Evolutionary conservation across 2,797 vertebrate species (phyloP).

Genomic region (Telmatherina bonti): DNA sequence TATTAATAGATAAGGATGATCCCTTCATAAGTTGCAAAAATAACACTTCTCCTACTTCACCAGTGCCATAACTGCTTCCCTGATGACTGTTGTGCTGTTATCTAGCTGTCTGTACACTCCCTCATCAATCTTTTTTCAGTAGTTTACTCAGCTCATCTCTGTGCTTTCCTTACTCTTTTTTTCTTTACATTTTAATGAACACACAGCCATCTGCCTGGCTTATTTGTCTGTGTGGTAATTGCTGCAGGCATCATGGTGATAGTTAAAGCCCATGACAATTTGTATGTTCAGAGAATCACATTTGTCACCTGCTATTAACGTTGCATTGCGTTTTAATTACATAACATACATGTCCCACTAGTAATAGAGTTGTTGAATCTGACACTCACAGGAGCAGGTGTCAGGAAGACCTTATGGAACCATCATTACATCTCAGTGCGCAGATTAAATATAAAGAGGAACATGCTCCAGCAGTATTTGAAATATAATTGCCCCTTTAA

Average conservation of each 20-base stretch:
- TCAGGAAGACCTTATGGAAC: conserved; percentile 37
- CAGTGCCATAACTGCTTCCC: conserved; percentile 14
- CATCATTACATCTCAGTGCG: conserved; percentile 26
- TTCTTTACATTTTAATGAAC: conserved; percentile 33
- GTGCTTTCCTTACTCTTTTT: not conserved
- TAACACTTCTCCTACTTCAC: conserved; percentile 19
- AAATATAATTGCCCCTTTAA: conserved; percentile 27
- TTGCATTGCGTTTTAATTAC: conserved; percentile 53
- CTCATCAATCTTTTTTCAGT: conserved; percentile 17
- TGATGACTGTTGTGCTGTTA: conserved; percentile 27
- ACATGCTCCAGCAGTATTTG: conserved; percentile 1
- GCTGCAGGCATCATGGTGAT: conserved; percentile 43
- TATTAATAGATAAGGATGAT: conserved; percentile 67
- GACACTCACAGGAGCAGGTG: conserved; percentile 48
- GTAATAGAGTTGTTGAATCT: conserved; percentile 28
- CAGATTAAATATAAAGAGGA: conserved; percentile 31
- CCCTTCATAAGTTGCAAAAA: conserved; percentile 63
- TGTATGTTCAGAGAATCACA: conserved; percentile 43
- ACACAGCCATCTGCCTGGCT: conserved; percentile 26
- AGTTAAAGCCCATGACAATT: conserved; percentile 54
- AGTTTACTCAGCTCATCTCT: conserved; percentile 21
- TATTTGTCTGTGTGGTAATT: conserved; percentile 61
- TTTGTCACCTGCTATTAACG: conserved; percentile 57
- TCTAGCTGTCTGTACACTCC: conserved; percentile 23
- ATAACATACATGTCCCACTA: conserved; percentile 17